Percentiles rank a stretch among this genome's conserved stretches.
phyloP scores from a whole-genome alignment of 2,113 vertebrate genomes.

The Passer domesticus region DNA sequence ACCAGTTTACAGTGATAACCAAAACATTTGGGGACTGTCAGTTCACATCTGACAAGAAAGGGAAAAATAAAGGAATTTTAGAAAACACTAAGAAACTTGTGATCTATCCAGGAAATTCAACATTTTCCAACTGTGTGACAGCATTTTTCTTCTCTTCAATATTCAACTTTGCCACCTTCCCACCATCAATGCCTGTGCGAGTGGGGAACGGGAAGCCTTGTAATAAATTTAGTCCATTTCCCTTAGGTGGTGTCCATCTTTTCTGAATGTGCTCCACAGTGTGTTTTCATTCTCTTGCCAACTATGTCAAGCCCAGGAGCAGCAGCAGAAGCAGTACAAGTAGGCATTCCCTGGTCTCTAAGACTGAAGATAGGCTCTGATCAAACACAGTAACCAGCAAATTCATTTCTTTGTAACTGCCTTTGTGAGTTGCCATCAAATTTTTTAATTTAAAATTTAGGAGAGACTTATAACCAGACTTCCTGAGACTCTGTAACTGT shows the following conservation, averaged over 20 bases:
- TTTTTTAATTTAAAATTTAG: neutral
- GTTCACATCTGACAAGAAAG: neutral
- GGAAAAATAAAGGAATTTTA: neutral
- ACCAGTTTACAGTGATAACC: neutral
- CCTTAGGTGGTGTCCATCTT: neutral
- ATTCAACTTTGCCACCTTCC: neutral
- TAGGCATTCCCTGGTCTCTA: neutral
- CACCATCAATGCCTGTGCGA: neutral
- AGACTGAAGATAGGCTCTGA: neutral
- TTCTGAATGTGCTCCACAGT: neutral
- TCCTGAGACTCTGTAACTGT: neutral
- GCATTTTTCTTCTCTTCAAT: neutral
- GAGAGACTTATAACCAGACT: neutral
- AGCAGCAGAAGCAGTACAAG: neutral
- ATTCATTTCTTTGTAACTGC: neutral
- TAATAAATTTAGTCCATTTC: neutral
- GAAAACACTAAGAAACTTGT: neutral
- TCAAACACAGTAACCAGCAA: neutral
- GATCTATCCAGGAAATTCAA: neutral
- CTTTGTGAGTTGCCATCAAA: neutral
- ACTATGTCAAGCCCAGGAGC: neutral
- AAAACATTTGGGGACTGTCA: neutral
- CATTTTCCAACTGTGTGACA: neutral
- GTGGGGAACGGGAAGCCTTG: accelerated
- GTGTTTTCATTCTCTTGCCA: accelerated